Percentiles rank a stretch among this genome's conserved stretches.
These are phyloP conservation scores for Rhabdomys pumilio DNA, from an alignment of 2,797 vertebrate species.

Conservation along the genomic window DNA sequence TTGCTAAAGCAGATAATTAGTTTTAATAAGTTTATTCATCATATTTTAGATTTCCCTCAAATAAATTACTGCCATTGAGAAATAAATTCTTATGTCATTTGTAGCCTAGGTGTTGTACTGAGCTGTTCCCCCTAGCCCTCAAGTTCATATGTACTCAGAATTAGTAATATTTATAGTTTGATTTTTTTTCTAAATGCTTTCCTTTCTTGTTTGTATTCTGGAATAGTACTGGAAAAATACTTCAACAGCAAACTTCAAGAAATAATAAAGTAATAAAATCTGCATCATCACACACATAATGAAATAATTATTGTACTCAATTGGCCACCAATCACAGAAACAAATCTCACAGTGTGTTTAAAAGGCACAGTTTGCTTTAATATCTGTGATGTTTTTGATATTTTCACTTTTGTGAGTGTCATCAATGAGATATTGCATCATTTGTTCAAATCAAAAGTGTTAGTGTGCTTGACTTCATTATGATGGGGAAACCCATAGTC, in stretches of 20 bases:
- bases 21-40: slow-evolving; percentile 79
- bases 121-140: slow-evolving; percentile 1
- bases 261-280: slow-evolving; percentile 1
- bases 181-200: background rate
- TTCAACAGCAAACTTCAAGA: slow-evolving; percentile 16
- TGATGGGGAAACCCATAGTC: background rate
- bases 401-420: slow-evolving; percentile 6
- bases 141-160: background rate
- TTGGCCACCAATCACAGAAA: slow-evolving; percentile 13
- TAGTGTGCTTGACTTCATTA: background rate
- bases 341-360: slow-evolving; percentile 17
- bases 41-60: slow-evolving; percentile 62
- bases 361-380: background rate
- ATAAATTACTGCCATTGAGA: slow-evolving; percentile 35
- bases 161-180: slow-evolving; percentile 30
- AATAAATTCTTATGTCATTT: slow-evolving; percentile 64
- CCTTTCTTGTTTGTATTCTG: background rate
- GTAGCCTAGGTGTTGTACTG: background rate
- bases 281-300: background rate
- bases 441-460: slow-evolving; percentile 10
- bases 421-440: background rate
- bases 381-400: background rate
- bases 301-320: background rate
- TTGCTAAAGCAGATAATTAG: slow-evolving; percentile 79
- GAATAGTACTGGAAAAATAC: background rate